A percentile compares a stretch with the other conserved stretches of the same genome.
Evolutionary conservation across 2,888 invertebrate genomes (phyloP).

Genomic region (Amblyteles armatorius): DNA sequence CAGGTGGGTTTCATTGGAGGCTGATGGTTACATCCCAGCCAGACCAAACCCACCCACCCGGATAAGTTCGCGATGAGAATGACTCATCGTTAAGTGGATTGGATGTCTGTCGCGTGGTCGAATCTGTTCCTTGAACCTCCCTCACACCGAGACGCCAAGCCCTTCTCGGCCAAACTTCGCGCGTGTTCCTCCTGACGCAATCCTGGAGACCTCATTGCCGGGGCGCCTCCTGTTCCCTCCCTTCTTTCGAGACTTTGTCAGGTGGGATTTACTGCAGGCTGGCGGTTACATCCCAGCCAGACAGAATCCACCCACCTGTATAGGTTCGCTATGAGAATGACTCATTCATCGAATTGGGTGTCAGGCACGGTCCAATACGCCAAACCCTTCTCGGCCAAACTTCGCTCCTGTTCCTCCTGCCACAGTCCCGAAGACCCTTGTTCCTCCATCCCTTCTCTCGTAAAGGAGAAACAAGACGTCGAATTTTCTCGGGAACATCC

Average conservation of each 20-base stretch:
- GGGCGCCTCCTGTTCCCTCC: constrained; percentile 4
- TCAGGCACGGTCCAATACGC: background rate
- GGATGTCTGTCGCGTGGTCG: too few species aligned
- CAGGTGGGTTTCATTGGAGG: too few species aligned
- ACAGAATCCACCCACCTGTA: too few species aligned
- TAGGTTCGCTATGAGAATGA: constrained; percentile 76
- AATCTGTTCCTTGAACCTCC: constrained; percentile 31
- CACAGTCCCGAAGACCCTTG: constrained; percentile 28
- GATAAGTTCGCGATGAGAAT: constrained; percentile 75
- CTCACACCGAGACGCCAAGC: constrained; percentile 33
- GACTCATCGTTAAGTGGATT: constrained; percentile 71
- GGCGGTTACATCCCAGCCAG: too few species aligned
- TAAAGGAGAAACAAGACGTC: constrained; percentile 54
- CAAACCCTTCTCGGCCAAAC: constrained; percentile 36
- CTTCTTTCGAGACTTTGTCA: background rate
- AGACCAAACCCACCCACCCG: too few species aligned
- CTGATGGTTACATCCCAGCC: too few species aligned
- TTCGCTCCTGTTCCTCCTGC: constrained; percentile 23
- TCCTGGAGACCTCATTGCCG: background rate
- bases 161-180: constrained; percentile 44
- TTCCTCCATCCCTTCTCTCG: constrained; percentile 15
- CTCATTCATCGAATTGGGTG: constrained; percentile 63
- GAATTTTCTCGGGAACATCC: constrained; percentile 56
- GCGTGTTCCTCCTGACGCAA: constrained; percentile 26
- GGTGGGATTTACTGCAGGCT: too few species aligned